These are phyloP conservation scores for Ceratina australensis DNA, from an alignment of 1,140 invertebrate genomes.

Conservation along the genomic window DNA sequence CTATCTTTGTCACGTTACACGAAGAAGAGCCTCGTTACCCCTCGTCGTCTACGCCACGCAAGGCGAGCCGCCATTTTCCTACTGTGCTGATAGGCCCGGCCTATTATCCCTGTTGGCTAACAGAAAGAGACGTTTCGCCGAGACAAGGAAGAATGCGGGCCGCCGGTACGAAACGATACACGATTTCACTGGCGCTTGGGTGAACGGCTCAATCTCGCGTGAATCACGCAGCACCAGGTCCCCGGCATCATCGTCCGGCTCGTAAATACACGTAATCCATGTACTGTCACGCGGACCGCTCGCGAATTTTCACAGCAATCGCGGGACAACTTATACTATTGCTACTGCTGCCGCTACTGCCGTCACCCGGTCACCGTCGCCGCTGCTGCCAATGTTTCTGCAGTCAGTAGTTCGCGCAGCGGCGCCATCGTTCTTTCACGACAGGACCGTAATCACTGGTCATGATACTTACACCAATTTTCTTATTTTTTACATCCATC, in stretches of 20 bases:
- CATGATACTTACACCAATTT: too few relatives aligned
- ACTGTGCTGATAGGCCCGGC: slow-evolving; percentile 58
- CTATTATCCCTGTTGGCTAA: slow-evolving; percentile 46
- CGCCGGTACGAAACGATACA: not conserved
- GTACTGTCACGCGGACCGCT: slow-evolving; percentile 53
- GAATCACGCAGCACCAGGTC: slow-evolving; percentile 8
- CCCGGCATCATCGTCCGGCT: slow-evolving; percentile 18
- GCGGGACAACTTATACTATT: slow-evolving; percentile 38
- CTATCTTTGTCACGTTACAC: slow-evolving; percentile 11
- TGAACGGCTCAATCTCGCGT: slow-evolving; percentile 14
- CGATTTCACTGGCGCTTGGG: slow-evolving; percentile 34
- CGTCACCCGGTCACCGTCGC: slow-evolving; percentile 1
- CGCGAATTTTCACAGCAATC: slow-evolving; percentile 38
- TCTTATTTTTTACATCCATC: too few relatives aligned
- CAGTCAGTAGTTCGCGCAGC: slow-evolving; percentile 31
- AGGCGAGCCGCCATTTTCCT: slow-evolving; percentile 63
- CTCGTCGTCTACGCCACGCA: slow-evolving; percentile 50
- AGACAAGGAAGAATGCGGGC: slow-evolving; percentile 6
- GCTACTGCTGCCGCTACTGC: slow-evolving; percentile 49
- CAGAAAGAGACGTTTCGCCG: slow-evolving; percentile 30
- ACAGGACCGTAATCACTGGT: slow-evolving; percentile 26
- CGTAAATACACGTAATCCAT: slow-evolving; percentile 23
- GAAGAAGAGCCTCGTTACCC: slow-evolving; percentile 9
- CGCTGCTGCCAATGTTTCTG: slow-evolving; percentile 42
- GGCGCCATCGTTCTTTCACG: slow-evolving; percentile 35